These are phyloP conservation scores for Panzeria rudis DNA, from an alignment of 2,888 invertebrate genomes.

Conservation along the genomic window DNA sequence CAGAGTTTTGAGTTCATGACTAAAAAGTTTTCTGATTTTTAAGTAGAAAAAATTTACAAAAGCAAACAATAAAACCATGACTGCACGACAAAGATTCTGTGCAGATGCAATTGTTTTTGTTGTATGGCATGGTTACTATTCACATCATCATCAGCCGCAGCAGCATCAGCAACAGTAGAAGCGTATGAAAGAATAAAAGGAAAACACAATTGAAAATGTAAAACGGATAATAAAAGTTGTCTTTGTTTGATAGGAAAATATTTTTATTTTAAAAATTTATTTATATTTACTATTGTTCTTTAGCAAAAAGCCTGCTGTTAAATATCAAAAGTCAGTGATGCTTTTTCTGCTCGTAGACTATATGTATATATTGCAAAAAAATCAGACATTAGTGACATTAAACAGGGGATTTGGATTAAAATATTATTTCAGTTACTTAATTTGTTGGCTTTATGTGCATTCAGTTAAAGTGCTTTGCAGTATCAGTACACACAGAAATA, in stretches of 20 bases:
- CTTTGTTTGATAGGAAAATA: slow-evolving; percentile 35
- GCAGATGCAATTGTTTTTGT: slow-evolving; percentile 30
- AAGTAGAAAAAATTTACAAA: slow-evolving; percentile 1
- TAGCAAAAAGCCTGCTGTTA: slow-evolving; percentile 11
- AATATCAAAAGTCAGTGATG: slow-evolving; percentile 1
- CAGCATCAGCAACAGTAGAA: not conserved
- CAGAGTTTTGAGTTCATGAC: slow-evolving; percentile 53
- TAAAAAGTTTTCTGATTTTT: slow-evolving; percentile 12
- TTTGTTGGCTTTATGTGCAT: too few relatives aligned
- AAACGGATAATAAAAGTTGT: slow-evolving; percentile 29
- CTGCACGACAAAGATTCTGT: slow-evolving; percentile 17
- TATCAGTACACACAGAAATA: too few relatives aligned
- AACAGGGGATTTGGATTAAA: too few relatives aligned
- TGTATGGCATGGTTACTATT: slow-evolving; percentile 40
- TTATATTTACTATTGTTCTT: slow-evolving; percentile 18
- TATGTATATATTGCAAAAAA: too few relatives aligned
- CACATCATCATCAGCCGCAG: slow-evolving; percentile 22
- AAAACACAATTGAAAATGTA: slow-evolving; percentile 5
- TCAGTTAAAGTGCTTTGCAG: too few relatives aligned
- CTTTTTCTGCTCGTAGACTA: not conserved
- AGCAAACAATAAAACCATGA: not conserved
- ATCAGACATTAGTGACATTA: not conserved
- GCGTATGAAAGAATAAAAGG: not conserved
- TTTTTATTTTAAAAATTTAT: too few relatives aligned
- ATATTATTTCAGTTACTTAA: too few relatives aligned